Conservation (phyloP, 2,888 invertebrate species). For the Platycheirus rosarum region DNA sequence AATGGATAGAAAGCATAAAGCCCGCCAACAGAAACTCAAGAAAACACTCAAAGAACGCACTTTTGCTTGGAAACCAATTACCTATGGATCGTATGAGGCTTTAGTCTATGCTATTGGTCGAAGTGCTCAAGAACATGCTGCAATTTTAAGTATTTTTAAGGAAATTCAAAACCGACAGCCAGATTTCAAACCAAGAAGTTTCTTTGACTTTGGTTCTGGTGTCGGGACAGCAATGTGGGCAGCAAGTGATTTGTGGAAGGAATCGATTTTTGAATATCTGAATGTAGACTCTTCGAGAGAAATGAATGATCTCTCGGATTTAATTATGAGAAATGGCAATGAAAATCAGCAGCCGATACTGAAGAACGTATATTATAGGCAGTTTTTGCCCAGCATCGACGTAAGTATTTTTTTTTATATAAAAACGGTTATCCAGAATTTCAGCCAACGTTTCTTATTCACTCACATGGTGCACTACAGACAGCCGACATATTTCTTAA, state of each 20-base stretch:
- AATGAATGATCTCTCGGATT: slow-evolving; percentile 92
- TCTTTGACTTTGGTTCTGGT: slow-evolving; percentile 97
- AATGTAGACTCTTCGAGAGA: slow-evolving; percentile 91
- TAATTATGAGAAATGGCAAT: slow-evolving; percentile 87
- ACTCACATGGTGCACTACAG: too few relatives aligned
- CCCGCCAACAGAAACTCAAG: slow-evolving; percentile 84
- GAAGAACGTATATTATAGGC: slow-evolving; percentile 88
- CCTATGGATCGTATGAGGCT: slow-evolving; percentile 86
- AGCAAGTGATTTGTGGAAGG: slow-evolving; percentile 88
- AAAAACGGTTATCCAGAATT: too few relatives aligned
- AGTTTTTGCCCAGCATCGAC: slow-evolving; percentile 88
- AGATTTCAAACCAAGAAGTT: slow-evolving; percentile 88
- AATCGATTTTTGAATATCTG: slow-evolving; percentile 90
- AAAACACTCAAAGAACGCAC: slow-evolving; percentile 85
- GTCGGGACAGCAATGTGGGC: slow-evolving; percentile 95
- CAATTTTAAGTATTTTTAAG: slow-evolving; percentile 87
- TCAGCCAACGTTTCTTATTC: too few relatives aligned
- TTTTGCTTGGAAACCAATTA: slow-evolving; percentile 89
- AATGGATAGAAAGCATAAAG: slow-evolving; percentile 81
- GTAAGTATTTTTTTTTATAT: slow-evolving; percentile 60
- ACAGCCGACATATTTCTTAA: too few relatives aligned
- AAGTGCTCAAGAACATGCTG: slow-evolving; percentile 89
- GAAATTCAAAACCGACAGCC: slow-evolving; percentile 88
- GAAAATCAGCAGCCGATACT: slow-evolving; percentile 85
- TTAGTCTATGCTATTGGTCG: slow-evolving; percentile 89